phyloP scores from a whole-genome alignment of 2,797 vertebrate species.

The Oreochromis mossambicus region DNA sequence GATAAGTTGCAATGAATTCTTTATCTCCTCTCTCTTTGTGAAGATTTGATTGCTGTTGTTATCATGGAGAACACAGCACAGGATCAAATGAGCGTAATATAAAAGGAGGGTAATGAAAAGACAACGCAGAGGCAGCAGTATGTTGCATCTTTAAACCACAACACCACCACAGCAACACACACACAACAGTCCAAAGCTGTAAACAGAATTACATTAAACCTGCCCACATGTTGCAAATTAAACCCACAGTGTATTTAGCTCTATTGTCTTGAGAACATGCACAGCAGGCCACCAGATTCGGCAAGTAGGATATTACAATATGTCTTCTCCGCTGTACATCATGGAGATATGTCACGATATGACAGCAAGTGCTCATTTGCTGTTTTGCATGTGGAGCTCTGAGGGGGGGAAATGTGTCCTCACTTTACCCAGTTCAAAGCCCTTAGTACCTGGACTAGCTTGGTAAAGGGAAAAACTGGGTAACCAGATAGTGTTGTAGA shows the following conservation, averaged over 20 bases:
- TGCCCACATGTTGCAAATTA: neutral
- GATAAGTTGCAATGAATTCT: conserved; percentile 8
- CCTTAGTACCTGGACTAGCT: conserved; percentile 16
- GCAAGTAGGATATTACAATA: conserved; percentile 45
- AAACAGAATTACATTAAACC: conserved; percentile 3
- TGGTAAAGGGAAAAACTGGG: neutral
- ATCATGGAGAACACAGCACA: neutral
- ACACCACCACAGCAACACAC: neutral
- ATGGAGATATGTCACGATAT: conserved; percentile 50
- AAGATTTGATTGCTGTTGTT: neutral
- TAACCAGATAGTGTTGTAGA: neutral
- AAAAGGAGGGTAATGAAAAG: neutral
- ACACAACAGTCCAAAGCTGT: neutral
- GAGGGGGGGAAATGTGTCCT: conserved; percentile 65
- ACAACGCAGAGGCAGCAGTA: neutral
- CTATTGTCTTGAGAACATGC: conserved; percentile 11
- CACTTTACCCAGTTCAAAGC: conserved; percentile 22
- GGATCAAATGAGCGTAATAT: conserved; percentile 3
- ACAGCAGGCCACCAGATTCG: conserved; percentile 2
- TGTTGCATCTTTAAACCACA: neutral
- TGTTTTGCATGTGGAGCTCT: conserved; percentile 37
- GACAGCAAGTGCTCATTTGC: conserved; percentile 60
- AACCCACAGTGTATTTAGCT: neutral
- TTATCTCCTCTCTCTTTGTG: neutral
- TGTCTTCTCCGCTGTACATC: conserved; percentile 43